Base-by-base conservation (phyloP, 1,140 invertebrate species). In the Caenorhabditis remanei region DNA sequence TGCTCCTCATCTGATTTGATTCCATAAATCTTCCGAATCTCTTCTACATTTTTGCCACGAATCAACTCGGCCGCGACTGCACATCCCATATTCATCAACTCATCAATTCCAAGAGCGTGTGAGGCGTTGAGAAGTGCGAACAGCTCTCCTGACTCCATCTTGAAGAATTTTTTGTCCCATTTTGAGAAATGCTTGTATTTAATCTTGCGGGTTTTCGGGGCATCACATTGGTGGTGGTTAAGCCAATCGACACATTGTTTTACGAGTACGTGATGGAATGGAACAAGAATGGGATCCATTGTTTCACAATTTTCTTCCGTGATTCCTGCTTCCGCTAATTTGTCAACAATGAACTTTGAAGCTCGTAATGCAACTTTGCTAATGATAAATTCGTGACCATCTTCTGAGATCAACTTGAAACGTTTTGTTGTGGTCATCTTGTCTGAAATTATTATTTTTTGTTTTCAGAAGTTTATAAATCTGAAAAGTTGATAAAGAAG, bases 51-150 rank as follows among this genome's bases (percentile, higher is more conserved):
- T 24, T 79, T 79, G 0, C 71, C 71, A 5, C 40, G 40, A 16
- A 79, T 79, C 71, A 79, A 24, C 24, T 79, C 40, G 19, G 71
- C 71, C 0, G 71, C 71, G 5, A 46, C 46, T 1, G 71, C 13
- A 43, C 71, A 79, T 50, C 71, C 71, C 71, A 79, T 79, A 53
- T 79, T 79, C 71, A 79, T 79, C 46, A 79, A 50, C 21, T 79
- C 71, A 14, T 79, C 46, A 4, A 79, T 41, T 13, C 71, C 71
- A 50, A 79, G 46, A 1, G 71, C 43, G 24, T 79, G 46, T 13
- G 71, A 21, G 11, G 71, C 71, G 13, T 43, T 79, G 46, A 79
- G 40, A 11, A 79, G 21, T 13, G n/a, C 46, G 14, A 79, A 79
- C 4, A 79, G 46, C 5, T 9, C 46, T 79, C 46, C 46, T 13